Percentiles rank a stretch among this genome's conserved stretches.
These are phyloP conservation scores for Oikopleura vanhoeffeni DNA, from an alignment of 23 tunicate species.

Conservation along the genomic window DNA sequence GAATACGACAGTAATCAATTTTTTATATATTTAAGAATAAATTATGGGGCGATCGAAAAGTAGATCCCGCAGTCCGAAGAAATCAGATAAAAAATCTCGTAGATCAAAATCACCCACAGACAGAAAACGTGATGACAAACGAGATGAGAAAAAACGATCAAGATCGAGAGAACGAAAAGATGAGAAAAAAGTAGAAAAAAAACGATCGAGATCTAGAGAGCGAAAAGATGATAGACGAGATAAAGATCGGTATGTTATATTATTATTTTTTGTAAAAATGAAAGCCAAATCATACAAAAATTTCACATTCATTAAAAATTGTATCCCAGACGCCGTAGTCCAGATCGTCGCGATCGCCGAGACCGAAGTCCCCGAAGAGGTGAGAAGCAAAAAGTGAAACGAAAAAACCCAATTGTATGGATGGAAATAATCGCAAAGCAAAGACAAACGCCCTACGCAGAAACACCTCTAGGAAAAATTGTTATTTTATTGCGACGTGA, in stretches of 20 bases:
- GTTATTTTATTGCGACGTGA: neutral
- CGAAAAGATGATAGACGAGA: neutral
- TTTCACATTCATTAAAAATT: no score
- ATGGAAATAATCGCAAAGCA: conserved; percentile 10
- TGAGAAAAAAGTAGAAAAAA: no score
- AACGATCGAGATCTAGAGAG: neutral
- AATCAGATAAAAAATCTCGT: no score
- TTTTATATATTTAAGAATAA: no score
- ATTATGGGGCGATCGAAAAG: neutral
- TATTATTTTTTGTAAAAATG: no score
- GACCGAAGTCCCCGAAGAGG: neutral
- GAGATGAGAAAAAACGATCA: neutral
- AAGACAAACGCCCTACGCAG: neutral
- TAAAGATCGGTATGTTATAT: neutral
- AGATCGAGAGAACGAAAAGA: neutral
- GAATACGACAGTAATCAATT: no score
- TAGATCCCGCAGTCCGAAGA: neutral
- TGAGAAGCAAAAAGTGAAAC: neutral
- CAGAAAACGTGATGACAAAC: neutral
- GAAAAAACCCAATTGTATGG: conserved; percentile 12
- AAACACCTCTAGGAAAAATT: conserved; percentile 2
- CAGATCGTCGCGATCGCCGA: neutral
- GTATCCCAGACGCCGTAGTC: no score
- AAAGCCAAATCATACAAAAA: no score
- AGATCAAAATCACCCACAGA: no score